Evolutionary conservation across 1,140 invertebrate species (phyloP), one percentile per base, ranked within the genome.

Genomic region (Holcopasites calliopsidis): DNA sequence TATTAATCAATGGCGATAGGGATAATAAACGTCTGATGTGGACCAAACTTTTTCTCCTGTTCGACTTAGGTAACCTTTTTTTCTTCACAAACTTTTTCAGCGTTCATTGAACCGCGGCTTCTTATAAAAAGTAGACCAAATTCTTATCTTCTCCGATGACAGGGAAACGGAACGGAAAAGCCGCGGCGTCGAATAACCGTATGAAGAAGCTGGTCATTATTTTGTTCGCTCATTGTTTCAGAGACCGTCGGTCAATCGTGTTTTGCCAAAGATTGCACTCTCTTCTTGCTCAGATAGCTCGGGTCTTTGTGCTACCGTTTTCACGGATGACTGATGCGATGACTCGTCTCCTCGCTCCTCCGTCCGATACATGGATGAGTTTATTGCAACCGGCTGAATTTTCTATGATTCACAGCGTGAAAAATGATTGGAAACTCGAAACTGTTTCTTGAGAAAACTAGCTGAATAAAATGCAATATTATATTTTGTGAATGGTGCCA

Each of bases 171-270:
- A 33, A 60, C 11, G 58, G 4, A 18, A 55, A 18, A 11, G 0
- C 16, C n/a, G 31, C 44, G 16, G 18, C 5, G 26, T 23, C n/a
- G 26, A 61, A 23, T 50, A 28, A 40, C 23, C 23, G 33, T 13
- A 18, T 49, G 58, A 18, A 21, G 31, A 31, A 23, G 23, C 28
- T 3, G 28, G 28, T 28, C 33, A 16, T 18, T 31, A 16, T n/a
- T 72, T 64, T 38, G 54, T 70, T 11, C 54, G 66, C n/a, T 72
- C 54, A 69, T 69, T 69, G 58, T 72, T 62, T 23, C 21, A 52
- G n/a, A 16, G 57, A 52, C 7, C 55, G 44, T 11, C 47, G 58
- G 69, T 52, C 69, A 52, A 72, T 72, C 28, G 33, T 40, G 35
- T 52, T 72, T 72, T 21, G 40, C 23, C 57, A 52, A 52, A 73